A percentile compares a stretch with the other conserved stretches of the same genome.
Evolutionary conservation across 2,797 vertebrate species (phyloP).

Genomic region (Acrocephalus scirpaceus): DNA sequence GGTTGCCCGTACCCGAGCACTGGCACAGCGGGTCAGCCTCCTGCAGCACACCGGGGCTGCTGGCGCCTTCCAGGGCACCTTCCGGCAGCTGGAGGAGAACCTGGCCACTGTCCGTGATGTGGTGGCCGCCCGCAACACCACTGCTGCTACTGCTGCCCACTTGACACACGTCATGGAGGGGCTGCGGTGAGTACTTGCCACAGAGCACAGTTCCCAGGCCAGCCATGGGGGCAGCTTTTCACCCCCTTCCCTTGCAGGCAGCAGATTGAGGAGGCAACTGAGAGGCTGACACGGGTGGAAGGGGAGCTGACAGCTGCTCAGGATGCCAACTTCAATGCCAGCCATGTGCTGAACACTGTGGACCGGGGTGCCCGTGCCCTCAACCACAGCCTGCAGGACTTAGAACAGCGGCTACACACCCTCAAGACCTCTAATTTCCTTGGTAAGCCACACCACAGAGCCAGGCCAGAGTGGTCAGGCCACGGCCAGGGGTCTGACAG

Average conservation of each 20-base stretch:
- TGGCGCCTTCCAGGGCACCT: constrained; percentile 85
- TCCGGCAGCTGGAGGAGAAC: constrained; percentile 86
- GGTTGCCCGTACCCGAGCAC: constrained; percentile 80
- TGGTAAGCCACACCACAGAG: constrained; percentile 72
- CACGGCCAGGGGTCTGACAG: rapidly evolving
- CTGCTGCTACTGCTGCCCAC: constrained; percentile 77
- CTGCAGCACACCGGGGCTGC: constrained; percentile 90
- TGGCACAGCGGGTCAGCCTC: constrained; percentile 82
- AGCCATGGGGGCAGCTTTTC: rapidly evolving
- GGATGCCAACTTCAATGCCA: constrained; percentile 90
- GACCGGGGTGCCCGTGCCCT: constrained; percentile 87
- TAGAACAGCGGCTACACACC: constrained; percentile 84
- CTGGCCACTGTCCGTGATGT: constrained; percentile 83
- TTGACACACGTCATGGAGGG: constrained; percentile 87
- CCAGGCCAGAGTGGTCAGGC: rapidly evolving
- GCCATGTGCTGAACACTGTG: constrained; percentile 84
- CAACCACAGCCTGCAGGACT: constrained; percentile 86
- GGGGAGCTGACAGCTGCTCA: constrained; percentile 87
- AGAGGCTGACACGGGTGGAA: constrained; percentile 87
- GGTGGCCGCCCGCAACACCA: constrained; percentile 87
- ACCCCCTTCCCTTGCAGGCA: constrained; percentile 68
- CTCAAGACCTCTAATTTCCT: constrained; percentile 96
- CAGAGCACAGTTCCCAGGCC: rapidly evolving
- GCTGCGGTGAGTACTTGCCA: constrained; percentile 71
- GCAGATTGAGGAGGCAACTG: constrained; percentile 88